Evolutionary conservation across 35 echinoderm and acorn worm species (phyloP).

Genomic region (Hemicentrotus pulcherrimus): DNA sequence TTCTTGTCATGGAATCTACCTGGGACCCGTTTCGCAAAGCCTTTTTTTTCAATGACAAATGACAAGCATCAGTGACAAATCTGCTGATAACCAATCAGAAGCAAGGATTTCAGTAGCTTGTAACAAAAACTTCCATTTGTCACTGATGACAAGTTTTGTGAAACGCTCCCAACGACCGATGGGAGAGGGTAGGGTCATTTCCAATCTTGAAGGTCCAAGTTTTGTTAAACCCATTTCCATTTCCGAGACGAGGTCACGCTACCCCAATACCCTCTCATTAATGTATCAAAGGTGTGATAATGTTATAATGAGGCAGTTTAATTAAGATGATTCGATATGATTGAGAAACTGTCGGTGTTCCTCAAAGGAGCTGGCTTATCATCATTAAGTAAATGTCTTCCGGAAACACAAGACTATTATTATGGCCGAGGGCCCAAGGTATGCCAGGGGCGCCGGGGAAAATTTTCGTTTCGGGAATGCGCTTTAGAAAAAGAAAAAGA

Average conservation of each 20-base stretch:
- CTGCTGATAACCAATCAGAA: too few relatives aligned
- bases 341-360: background rate
- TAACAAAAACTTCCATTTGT: too few relatives aligned
- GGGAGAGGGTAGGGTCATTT: too few relatives aligned
- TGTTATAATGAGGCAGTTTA: background rate
- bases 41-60: too few relatives aligned
- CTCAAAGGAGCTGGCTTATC: background rate
- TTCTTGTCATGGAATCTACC: too few relatives aligned
- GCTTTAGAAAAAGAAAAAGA: background rate
- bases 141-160: too few relatives aligned
- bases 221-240: background rate
- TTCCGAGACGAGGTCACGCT: background rate
- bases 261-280: background rate
- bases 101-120: too few relatives aligned
- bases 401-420: background rate
- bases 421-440: background rate
- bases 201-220: background rate
- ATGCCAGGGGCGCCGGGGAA: background rate
- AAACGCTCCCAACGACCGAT: too few relatives aligned
- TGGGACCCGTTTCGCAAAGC: too few relatives aligned
- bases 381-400: background rate
- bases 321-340: background rate
- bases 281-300: background rate
- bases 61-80: too few relatives aligned
- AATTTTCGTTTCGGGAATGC: background rate